These are phyloP conservation scores for Saccopteryx bilineata DNA, from an alignment of 2,113 vertebrate genomes.

Conservation along the genomic window DNA sequence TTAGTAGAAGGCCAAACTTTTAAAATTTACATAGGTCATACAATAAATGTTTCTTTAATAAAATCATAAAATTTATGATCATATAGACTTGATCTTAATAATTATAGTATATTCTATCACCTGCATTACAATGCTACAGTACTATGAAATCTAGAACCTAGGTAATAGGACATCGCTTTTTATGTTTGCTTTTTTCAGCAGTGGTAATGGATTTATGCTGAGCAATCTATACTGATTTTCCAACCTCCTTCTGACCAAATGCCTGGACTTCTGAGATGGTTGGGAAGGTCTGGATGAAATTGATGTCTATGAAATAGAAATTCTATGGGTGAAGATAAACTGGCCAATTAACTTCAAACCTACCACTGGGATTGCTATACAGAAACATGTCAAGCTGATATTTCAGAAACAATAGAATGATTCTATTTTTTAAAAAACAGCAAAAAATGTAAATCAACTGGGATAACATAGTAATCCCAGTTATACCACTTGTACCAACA, in stretches of 20 bases:
- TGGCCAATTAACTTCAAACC: constrained; percentile 5
- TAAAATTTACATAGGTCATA: background rate
- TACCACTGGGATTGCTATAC: background rate
- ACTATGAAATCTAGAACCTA: background rate
- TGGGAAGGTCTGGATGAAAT: background rate
- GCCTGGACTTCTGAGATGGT: constrained; percentile 37
- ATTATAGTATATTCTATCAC: background rate
- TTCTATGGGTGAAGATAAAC: constrained; percentile 21
- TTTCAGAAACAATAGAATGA: background rate
- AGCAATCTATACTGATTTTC: constrained; percentile 5
- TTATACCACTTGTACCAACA: background rate
- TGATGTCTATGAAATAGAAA: background rate
- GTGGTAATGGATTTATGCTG: background rate
- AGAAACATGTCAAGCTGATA: background rate
- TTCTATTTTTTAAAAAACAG: background rate
- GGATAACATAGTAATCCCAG: too few relatives aligned
- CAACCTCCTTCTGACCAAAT: background rate
- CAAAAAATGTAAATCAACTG: background rate
- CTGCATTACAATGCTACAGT: background rate
- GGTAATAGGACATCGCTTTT: constrained; percentile 22
- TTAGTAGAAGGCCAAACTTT: background rate
- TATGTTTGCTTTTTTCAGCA: background rate
- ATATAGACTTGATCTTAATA: constrained; percentile 38
- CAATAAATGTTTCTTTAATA: background rate
- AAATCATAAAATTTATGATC: background rate